These are phyloP conservation scores for Bos javanicus DNA, from an alignment of 2,113 vertebrate species.

Conservation along the genomic window DNA sequence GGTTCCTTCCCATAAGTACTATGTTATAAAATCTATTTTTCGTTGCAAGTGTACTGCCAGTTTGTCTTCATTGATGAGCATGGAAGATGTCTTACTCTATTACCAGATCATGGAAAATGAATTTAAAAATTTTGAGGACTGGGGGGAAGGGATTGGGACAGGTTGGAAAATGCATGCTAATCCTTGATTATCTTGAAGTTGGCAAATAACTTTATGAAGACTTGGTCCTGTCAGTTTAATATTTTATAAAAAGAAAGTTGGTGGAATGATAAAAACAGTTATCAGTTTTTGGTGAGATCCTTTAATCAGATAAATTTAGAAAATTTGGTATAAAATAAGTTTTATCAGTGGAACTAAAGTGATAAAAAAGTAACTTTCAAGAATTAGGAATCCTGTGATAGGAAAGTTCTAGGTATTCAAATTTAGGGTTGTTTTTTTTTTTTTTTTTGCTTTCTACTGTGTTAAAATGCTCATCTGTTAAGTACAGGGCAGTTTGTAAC, in stretches of 20 bases:
- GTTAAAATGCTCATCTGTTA: background rate
- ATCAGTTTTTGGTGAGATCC: background rate
- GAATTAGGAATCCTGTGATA: background rate
- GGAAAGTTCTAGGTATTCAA: background rate
- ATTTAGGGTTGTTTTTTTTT: background rate
- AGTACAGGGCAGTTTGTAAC: background rate
- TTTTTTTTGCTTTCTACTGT: background rate
- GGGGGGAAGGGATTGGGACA: background rate
- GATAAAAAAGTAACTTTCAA: conserved; percentile 10
- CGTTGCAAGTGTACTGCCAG: background rate
- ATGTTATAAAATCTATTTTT: background rate
- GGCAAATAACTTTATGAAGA: conserved; percentile 1
- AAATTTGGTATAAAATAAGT: conserved; percentile 2
- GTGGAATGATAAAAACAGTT: background rate
- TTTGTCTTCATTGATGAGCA: background rate
- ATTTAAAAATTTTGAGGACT: background rate
- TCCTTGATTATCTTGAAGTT: conserved; percentile 1
- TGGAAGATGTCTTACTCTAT: conserved; percentile 5
- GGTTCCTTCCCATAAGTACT: background rate
- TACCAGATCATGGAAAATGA: conserved; percentile 15
- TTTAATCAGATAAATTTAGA: background rate
- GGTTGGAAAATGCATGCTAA: background rate
- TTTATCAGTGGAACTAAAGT: background rate
- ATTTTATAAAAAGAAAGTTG: conserved; percentile 23
- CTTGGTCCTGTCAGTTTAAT: conserved; percentile 2